Conservation (phyloP, 37 sponge, comb jelly and placozoan genomes). For the Amphimedon queenslandica region DNA sequence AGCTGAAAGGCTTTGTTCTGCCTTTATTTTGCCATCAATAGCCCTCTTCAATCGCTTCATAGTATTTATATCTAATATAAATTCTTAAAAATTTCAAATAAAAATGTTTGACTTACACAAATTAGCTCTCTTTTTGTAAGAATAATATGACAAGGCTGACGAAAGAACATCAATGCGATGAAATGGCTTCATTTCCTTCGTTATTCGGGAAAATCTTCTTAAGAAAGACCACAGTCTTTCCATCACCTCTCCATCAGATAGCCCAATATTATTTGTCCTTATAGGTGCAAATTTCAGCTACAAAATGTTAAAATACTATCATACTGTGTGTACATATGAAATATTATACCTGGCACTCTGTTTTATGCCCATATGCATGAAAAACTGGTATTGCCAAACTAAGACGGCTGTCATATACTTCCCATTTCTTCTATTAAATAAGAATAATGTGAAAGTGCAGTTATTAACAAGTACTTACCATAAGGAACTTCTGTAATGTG, state of each 20-base stretch:
- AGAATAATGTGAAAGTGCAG: too few relatives aligned
- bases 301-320: neutral
- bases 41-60: neutral
- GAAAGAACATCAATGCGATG: slow-evolving; percentile 4
- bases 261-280: neutral
- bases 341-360: slow-evolving; percentile 11
- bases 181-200: neutral
- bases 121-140: neutral
- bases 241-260: slow-evolving; percentile 5
- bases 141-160: neutral
- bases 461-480: slow-evolving; percentile 2
- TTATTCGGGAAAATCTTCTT: neutral
- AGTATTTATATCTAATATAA: neutral
- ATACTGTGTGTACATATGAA: neutral
- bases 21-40: neutral
- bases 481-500: neutral
- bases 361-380: slow-evolving; percentile 15
- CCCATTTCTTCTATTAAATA: too few relatives aligned
- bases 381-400: slow-evolving; percentile 4
- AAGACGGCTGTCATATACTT: neutral
- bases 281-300: neutral
- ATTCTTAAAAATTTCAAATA: neutral
- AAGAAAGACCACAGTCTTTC: slow-evolving; percentile 8
- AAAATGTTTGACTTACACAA: neutral
- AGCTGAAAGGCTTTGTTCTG: neutral